Percentiles rank a stretch among this genome's conserved stretches.
phyloP scores from a whole-genome alignment of 2,888 invertebrate genomes.

The Chrysina gloriosa region DNA sequence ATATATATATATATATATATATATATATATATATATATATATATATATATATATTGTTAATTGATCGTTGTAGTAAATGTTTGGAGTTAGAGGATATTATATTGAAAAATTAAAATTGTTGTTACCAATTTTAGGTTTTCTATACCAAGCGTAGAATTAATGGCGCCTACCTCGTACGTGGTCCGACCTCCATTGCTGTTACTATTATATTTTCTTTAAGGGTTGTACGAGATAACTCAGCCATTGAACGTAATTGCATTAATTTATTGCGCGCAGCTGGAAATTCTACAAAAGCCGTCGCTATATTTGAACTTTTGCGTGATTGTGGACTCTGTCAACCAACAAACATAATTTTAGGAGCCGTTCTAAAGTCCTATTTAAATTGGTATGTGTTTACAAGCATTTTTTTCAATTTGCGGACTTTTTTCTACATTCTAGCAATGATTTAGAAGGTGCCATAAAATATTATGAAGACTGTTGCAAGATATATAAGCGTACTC shows the following conservation, averaged over 20 bases:
- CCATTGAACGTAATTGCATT: constrained; percentile 72
- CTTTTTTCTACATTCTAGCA: constrained; percentile 63
- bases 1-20: too few relatives aligned
- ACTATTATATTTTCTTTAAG: constrained; percentile 9
- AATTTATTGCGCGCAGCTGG: constrained; percentile 70
- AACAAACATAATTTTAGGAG: constrained; percentile 71
- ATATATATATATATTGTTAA: too few relatives aligned
- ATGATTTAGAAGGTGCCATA: constrained; percentile 68
- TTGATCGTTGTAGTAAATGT: too few relatives aligned
- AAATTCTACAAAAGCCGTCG: constrained; percentile 62
- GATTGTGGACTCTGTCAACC: constrained; percentile 69
- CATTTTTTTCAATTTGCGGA: too few relatives aligned
- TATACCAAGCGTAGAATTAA: too few relatives aligned
- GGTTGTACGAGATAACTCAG: constrained; percentile 47
- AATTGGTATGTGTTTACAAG: constrained; percentile 65
- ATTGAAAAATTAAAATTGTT: too few relatives aligned
- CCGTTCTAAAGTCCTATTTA: constrained; percentile 72
- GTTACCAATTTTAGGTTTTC: too few relatives aligned
- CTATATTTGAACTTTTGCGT: constrained; percentile 68
- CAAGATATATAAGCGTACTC: constrained; percentile 70
- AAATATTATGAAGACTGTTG: constrained; percentile 68
- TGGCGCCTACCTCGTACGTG: too few relatives aligned
- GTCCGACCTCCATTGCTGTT: too few relatives aligned
- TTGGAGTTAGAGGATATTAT: too few relatives aligned
- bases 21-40: too few relatives aligned